Percentiles rank a stretch among this genome's conserved stretches.
Conservation (phyloP, 2,797 vertebrate species). For the Peromyscus aztecus region DNA sequence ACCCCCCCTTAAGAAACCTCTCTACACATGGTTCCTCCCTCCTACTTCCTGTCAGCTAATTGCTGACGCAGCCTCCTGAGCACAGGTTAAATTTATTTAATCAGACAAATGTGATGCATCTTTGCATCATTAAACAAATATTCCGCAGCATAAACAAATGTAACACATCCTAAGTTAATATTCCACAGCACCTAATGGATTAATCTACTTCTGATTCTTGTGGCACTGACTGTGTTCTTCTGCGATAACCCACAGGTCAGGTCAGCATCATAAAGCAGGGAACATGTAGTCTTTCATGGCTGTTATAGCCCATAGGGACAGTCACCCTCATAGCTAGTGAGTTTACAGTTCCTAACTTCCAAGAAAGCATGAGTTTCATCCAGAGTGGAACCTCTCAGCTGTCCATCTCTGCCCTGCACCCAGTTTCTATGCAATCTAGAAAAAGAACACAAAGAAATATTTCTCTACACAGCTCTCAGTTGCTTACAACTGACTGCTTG, state of each 20-base stretch:
- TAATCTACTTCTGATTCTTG: background rate
- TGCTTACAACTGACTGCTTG: background rate
- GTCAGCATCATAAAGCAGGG: background rate
- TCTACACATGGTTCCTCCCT: too few species aligned
- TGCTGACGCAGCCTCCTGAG: too few species aligned
- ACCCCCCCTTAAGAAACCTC: too few species aligned
- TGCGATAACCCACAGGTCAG: background rate
- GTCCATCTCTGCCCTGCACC: background rate
- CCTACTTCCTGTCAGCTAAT: too few species aligned
- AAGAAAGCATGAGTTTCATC: background rate
- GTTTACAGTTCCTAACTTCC: background rate
- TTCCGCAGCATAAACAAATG: too few species aligned
- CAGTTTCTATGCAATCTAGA: background rate
- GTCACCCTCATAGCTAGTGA: background rate
- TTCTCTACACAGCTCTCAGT: slow-evolving; percentile 22
- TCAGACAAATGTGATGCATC: too few species aligned
- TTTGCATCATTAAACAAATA: too few species aligned
- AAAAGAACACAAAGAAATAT: background rate
- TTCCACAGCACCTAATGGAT: background rate
- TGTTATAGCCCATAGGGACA: background rate
- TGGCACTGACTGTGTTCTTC: background rate
- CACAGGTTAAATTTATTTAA: too few species aligned
- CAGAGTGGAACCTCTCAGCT: background rate
- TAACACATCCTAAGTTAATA: too few species aligned
- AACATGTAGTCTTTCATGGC: background rate